Evolutionary conservation across 2,888 invertebrate genomes (phyloP).

Genomic region (Andrena fulva): DNA sequence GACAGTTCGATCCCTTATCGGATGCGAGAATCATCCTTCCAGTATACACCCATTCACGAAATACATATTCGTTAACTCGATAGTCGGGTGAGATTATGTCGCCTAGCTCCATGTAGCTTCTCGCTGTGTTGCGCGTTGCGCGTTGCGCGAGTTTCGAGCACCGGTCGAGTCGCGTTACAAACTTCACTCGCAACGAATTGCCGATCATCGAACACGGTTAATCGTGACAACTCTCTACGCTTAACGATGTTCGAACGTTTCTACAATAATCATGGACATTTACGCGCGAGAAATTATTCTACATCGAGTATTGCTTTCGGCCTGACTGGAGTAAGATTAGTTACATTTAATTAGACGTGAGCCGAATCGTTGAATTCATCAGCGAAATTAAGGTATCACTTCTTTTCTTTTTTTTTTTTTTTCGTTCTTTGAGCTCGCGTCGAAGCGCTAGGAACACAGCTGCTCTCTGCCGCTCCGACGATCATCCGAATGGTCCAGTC

Average conservation of each 20-base stretch:
- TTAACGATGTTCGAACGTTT: slow-evolving; percentile 62
- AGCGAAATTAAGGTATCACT: slow-evolving; percentile 34
- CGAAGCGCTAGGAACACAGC: slow-evolving; percentile 11
- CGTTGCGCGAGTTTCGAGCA: slow-evolving; percentile 16
- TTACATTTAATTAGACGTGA: slow-evolving; percentile 33
- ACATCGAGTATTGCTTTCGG: slow-evolving; percentile 67
- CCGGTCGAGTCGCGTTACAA: slow-evolving; percentile 23
- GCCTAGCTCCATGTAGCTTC: too few species aligned
- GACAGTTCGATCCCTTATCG: neutral
- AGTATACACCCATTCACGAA: neutral
- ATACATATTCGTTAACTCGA: neutral
- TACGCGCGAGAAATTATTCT: slow-evolving; percentile 61
- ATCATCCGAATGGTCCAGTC: slow-evolving; percentile 54
- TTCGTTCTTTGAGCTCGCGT: slow-evolving; percentile 43
- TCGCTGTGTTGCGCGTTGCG: too few species aligned
- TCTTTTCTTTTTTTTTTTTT: neutral
- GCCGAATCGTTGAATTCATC: slow-evolving; percentile 37
- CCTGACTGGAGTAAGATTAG: slow-evolving; percentile 46
- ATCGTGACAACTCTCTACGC: slow-evolving; percentile 44
- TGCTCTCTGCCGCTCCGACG: slow-evolving; percentile 28
- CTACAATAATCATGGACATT: slow-evolving; percentile 61
- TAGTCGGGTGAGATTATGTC: neutral
- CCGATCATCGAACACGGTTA: slow-evolving; percentile 47
- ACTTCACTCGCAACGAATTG: slow-evolving; percentile 26
- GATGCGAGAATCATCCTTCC: neutral